phyloP scores from a whole-genome alignment of 2,888 invertebrate genomes.

The Stegana nigrithorax region DNA sequence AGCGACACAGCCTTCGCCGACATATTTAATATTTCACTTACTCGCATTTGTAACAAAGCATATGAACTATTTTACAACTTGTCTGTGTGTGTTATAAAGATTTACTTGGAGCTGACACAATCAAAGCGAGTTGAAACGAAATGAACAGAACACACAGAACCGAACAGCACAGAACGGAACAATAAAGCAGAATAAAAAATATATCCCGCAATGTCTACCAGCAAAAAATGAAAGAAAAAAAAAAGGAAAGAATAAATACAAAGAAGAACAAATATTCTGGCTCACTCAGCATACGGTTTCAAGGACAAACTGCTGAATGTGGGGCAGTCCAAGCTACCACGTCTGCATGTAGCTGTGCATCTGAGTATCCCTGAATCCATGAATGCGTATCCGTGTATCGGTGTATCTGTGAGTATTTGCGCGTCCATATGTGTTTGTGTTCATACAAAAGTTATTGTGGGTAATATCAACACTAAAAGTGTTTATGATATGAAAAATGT shows the following conservation, averaged over 20 bases:
- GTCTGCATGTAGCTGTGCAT: background rate
- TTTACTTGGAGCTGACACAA: conserved; percentile 9
- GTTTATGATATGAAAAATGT: conserved; percentile 60
- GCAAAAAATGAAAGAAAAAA: background rate
- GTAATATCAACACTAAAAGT: conserved; percentile 59
- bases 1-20: too few relatives aligned
- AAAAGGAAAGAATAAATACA: background rate
- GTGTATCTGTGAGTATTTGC: conserved; percentile 9
- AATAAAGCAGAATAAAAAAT: background rate
- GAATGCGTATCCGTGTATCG: background rate
- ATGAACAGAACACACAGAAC: background rate
- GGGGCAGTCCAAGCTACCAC: background rate
- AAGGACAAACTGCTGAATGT: conserved; percentile 8
- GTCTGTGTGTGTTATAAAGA: background rate
- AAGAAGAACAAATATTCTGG: too few relatives aligned
- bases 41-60: too few relatives aligned
- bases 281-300: background rate
- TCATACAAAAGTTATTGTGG: conserved; percentile 53
- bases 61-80: conserved; percentile 2
- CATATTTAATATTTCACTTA: too few relatives aligned
- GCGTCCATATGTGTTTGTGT: conserved; percentile 31
- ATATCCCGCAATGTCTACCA: background rate
- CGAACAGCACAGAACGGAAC: background rate
- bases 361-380: background rate
- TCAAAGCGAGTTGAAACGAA: background rate